Evolutionary conservation across 2,113 vertebrate species (phyloP).

Genomic region (Nothoprocta pentlandii): DNA sequence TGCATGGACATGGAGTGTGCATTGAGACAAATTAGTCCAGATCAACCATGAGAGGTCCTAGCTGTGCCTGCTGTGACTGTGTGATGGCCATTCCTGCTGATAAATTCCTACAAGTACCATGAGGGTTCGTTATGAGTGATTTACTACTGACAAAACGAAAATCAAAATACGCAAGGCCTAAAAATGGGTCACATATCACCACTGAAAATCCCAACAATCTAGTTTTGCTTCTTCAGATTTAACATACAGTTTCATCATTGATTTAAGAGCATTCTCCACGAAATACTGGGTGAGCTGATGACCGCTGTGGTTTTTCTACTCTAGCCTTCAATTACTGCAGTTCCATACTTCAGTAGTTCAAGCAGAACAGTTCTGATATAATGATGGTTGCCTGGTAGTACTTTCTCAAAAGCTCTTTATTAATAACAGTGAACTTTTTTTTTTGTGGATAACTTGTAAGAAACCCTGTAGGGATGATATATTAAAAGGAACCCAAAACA

Average conservation of each 20-base stretch:
- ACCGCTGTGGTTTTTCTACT: not conserved
- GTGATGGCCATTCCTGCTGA: not conserved
- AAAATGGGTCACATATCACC: not conserved
- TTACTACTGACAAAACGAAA: not conserved
- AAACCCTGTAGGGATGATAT: slow-evolving; percentile 29
- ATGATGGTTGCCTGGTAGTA: slow-evolving; percentile 13
- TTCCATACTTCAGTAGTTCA: not conserved
- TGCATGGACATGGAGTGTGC: not conserved
- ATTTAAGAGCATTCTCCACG: slow-evolving; percentile 2
- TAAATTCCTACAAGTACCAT: not conserved
- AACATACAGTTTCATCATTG: not conserved
- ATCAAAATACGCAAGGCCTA: not conserved
- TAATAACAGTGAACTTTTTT: slow-evolving; percentile 26
- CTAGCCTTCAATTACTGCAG: not conserved
- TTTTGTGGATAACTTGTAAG: not conserved
- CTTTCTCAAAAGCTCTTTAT: slow-evolving; percentile 51
- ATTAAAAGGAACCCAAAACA: slow-evolving; percentile 44
- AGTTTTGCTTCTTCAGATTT: not conserved
- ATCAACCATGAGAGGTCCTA: not conserved
- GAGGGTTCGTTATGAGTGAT: not conserved
- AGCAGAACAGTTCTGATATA: not conserved
- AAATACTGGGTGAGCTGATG: not conserved
- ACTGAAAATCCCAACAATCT: not conserved
- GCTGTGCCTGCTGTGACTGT: not conserved
- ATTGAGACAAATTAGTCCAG: not conserved